Percentiles rank a stretch among this genome's conserved stretches.
These are phyloP conservation scores for Palythoa heliodiscus DNA, from an alignment of 92 coral and sea anemone genomes.

Conservation along the genomic window DNA sequence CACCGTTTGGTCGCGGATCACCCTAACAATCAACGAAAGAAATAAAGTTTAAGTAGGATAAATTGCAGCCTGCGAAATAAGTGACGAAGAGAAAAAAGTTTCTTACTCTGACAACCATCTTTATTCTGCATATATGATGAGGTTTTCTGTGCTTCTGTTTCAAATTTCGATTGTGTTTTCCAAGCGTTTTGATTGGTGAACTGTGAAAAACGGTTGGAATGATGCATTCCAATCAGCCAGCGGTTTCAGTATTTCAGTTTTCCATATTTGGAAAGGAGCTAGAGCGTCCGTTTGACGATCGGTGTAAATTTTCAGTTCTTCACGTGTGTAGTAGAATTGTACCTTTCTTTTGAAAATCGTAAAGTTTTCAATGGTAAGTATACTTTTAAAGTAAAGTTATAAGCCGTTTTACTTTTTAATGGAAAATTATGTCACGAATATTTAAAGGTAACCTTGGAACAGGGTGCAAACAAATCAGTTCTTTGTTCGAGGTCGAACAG, in stretches of 20 bases:
- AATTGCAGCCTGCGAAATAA: not conserved
- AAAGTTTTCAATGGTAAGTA: not conserved
- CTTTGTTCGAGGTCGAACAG: no score
- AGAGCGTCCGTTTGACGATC: constrained; percentile 8
- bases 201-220: not conserved
- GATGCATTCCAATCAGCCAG: not conserved
- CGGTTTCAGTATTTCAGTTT: not conserved
- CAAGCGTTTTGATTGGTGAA: constrained; percentile 27
- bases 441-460: no score
- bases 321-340: constrained; percentile 14
- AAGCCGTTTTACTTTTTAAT: not conserved
- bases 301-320: not conserved
- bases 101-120: constrained; percentile 40
- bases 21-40: constrained; percentile 38
- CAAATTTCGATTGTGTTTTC: not conserved
- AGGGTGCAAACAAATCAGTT: no score
- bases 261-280: constrained; percentile 24
- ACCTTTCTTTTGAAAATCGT: not conserved
- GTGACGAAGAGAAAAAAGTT: not conserved
- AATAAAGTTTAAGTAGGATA: not conserved
- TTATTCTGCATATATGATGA: not conserved
- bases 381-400: not conserved
- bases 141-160: not conserved
- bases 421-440: no score
- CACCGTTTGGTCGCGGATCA: constrained; percentile 49